Base-by-base conservation (phyloP, 2,797 vertebrate genomes). In the Paramormyrops hopkinsi region DNA sequence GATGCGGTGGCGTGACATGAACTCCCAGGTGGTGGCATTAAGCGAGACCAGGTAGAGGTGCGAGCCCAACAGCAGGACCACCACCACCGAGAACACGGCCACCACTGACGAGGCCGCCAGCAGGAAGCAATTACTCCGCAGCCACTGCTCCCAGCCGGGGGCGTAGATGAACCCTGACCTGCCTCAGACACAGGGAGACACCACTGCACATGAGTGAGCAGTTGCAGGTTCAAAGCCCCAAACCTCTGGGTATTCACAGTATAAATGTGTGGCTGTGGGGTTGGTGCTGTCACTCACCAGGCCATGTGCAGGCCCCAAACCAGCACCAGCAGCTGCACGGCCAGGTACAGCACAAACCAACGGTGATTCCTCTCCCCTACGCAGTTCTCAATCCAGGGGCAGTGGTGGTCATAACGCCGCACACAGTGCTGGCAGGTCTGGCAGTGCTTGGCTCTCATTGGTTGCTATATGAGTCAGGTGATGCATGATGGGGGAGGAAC, bases 1-100 rank as follows among this genome's bases (percentile, higher is more conserved):
- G 89, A 99, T 97, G 59, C 97, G 95, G 90, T 99, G 97, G 0
- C 95, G 95, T 0, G 97, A 98, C 96, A 98, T 97, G 95, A 99
- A 99, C 92, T 99, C 98, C 98, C 98, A 99, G 79, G 97, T 99
- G 88, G 98, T 99, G 91, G 95, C 96, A 94, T 98, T 98, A 92
- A 95, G 93, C 19, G 98, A 96, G 88, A 96, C 96, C 92, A 99
- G 96, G 94, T 98, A 99, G 89, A 98, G 93, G 85, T 99, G 98
- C 0, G 96, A 97, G 91, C 94, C 92, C 5, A 99, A 95, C 91
- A 99, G 96, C 91, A 98, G 93, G 48, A 93, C 1, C 2, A 95
- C 95, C 53, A 98, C 96, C 86, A 90, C 2, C 0, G 96, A 95
- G 91, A 97, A 95, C 62, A 97, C 5, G 0, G 91, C 89, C 0